Evolutionary conservation across 2,888 invertebrate genomes (phyloP).

Genomic region (Tanytarsus gracilentus): DNA sequence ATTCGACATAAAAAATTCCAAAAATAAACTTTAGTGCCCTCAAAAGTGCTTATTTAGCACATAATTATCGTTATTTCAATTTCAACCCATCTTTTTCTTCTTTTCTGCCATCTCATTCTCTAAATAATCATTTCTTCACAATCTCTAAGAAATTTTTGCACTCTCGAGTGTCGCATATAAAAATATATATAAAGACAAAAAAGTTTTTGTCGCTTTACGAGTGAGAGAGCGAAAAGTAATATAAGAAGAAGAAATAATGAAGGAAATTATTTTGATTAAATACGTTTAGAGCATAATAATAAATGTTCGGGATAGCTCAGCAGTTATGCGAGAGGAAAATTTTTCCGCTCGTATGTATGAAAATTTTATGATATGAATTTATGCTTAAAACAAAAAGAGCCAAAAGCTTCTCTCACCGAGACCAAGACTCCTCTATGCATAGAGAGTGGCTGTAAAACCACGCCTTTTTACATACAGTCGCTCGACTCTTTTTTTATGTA

Average conservation of each 20-base stretch:
- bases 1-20: too few species aligned
- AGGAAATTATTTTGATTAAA: conserved; percentile 29
- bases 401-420: background rate
- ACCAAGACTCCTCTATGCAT: conserved; percentile 16
- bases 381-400: conserved; percentile 13
- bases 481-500: conserved; percentile 20
- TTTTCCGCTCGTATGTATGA: conserved; percentile 24
- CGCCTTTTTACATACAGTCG: conserved; percentile 29
- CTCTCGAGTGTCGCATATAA: background rate
- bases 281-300: conserved; percentile 28
- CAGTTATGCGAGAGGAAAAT: background rate
- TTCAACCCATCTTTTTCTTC: background rate
- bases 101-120: background rate
- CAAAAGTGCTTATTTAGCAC: too few species aligned
- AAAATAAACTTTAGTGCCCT: too few species aligned
- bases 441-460: conserved; percentile 22
- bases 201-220: conserved; percentile 3
- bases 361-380: conserved; percentile 29
- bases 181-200: background rate
- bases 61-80: background rate
- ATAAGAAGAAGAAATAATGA: conserved; percentile 7
- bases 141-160: conserved; percentile 6
- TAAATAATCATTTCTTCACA: background rate
- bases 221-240: background rate
- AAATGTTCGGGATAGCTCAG: too few species aligned